Base-by-base conservation (phyloP, 2,888 invertebrate genomes). In the Gymnocheta viridis region DNA sequence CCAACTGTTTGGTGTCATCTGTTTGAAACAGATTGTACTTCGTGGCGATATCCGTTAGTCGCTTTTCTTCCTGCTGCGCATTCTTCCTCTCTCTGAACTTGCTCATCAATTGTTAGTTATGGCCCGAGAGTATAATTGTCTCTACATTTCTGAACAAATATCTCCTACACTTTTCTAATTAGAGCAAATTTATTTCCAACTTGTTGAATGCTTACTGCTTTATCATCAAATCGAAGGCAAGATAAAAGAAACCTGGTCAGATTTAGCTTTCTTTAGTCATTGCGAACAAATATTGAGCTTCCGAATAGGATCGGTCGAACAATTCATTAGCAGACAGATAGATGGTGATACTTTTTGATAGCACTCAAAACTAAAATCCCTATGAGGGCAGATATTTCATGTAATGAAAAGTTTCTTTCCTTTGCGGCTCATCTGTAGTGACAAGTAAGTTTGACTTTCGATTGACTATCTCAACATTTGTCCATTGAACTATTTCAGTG, bases 341-440 rank as follows among this genome's bases (percentile, higher is more conserved):
- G n/a, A n/a, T n/a, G 73, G 54, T 84, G 80, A 56, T 81, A 73
- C 70, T 78, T 85, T 56, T 78, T 78, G 73, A 81, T 78, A 56
- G 81, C 77, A 41, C 78, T 81, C 38, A 78, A 78, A 32, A 81
- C 77, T 22, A 82, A 67, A 44, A 81, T 62, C 58, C 51, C 51
- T 51, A 24, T 51, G 24, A 51, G 51, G 27, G 24, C 51, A 51
- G 24, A 51, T 51, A 51, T 24, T 51, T 51, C 51, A 24, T 51
- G 51, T 24, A 51, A 51, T 51, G 51, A 51, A 24, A n/a, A n/a
- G 24, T 51, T 49, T 22, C 22, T 44, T 49, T 49, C 6, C 12
- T 51, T 51, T 51, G 51, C 24, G 22, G 19, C 22, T 64, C 78
- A 81, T 77, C 72, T 70, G 58, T 60, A 51, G 70, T 24, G 17